These are phyloP conservation scores for Mustela erminea DNA, from an alignment of 2,797 vertebrate species.

Conservation along the genomic window DNA sequence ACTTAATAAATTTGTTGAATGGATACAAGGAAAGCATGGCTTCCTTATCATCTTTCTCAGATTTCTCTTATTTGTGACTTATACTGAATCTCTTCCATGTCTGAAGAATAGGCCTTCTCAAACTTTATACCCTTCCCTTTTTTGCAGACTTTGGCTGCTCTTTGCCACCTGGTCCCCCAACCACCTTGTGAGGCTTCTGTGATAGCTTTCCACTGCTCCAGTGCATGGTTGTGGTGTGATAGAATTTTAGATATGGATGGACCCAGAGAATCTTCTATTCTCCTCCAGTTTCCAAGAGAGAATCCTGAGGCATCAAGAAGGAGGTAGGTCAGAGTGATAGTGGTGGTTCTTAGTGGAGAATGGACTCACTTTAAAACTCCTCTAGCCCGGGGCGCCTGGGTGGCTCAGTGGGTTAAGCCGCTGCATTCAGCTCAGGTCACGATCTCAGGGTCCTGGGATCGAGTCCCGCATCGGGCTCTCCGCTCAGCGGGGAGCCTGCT, in stretches of 20 bases:
- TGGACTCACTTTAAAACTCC: not conserved
- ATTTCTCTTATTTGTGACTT: not conserved
- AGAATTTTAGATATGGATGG: not conserved
- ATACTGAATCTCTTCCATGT: not conserved
- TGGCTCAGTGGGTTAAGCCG: no score
- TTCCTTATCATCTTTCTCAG: not conserved
- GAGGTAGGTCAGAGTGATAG: not conserved
- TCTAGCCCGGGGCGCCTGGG: no score
- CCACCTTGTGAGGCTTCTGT: not conserved
- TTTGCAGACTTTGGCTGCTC: not conserved
- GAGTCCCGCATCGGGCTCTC: no score
- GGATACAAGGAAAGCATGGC: not conserved
- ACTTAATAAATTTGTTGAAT: not conserved
- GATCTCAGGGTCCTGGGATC: no score
- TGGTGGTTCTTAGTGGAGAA: not conserved
- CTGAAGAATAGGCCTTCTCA: not conserved
- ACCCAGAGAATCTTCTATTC: not conserved
- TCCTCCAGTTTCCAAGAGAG: not conserved
- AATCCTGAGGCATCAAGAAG: not conserved
- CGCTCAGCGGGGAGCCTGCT: no score
- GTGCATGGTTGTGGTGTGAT: not conserved
- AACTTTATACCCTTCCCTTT: not conserved
- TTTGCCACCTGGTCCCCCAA: not conserved
- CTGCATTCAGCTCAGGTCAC: no score
- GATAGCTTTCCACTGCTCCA: not conserved